phyloP scores from a whole-genome alignment of 2,113 vertebrate genomes.

The Lophochroa leadbeateri region DNA sequence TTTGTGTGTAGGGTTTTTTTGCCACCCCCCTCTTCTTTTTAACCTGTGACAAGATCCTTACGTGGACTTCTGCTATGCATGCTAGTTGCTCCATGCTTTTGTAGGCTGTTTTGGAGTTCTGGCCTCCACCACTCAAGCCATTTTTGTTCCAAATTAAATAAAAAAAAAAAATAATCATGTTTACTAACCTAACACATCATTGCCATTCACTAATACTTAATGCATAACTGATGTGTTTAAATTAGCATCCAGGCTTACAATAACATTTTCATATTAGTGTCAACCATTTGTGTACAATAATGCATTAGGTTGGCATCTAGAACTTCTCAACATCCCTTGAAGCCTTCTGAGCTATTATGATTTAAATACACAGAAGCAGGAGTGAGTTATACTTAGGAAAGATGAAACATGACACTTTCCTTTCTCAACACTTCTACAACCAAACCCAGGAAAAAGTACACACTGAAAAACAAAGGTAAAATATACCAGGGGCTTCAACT shows the following conservation, averaged over 20 bases:
- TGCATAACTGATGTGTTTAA: background rate
- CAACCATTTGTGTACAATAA: background rate
- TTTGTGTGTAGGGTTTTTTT: background rate
- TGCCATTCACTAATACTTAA: background rate
- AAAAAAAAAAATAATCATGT: background rate
- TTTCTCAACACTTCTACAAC: background rate
- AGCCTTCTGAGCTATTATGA: background rate
- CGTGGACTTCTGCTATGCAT: background rate
- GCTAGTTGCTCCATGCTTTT: background rate
- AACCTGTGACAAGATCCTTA: background rate
- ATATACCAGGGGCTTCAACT: background rate
- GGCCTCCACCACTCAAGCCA: background rate
- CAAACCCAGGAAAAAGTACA: background rate
- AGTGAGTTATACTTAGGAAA: background rate
- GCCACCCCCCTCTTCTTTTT: background rate
- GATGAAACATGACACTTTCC: background rate
- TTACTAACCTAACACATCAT: background rate
- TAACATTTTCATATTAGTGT: background rate
- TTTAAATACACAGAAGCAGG: background rate
- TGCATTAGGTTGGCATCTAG: background rate
- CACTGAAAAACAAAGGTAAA: background rate
- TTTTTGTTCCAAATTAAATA: background rate
- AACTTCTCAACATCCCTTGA: background rate
- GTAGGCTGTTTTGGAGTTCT: background rate
- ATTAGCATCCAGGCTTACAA: background rate